Evolutionary conservation across 2,113 vertebrate genomes (phyloP), one percentile per base, ranked within the genome.

Genomic region (Jaculus jaculus): DNA sequence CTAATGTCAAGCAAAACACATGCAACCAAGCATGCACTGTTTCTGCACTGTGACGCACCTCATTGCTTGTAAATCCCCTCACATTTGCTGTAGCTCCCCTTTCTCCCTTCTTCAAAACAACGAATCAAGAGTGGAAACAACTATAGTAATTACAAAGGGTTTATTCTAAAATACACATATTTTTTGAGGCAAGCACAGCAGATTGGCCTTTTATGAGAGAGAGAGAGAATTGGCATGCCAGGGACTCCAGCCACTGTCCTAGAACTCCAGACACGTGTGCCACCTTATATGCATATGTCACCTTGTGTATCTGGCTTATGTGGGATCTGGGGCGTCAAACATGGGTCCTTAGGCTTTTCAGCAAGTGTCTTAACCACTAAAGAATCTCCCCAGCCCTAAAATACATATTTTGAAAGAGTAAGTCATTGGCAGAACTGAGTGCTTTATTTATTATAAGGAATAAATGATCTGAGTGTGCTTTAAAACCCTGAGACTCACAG

Each of bases 401-500:
- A 93, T n/a, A 85, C 3, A 54, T 42, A 79, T 80, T 74, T 66
- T 74, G 18, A 79, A 82, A 85, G 88, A 10, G 15, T 2, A 71
- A 92, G 69, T 58, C 39, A 42, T n/a, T 85, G 26, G 69, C 5
- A 92, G 34, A 75, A 94, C 42, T 79, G 24, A 10, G 1, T 86
- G 39, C 72, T 65, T 93, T 89, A 65, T 24, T 66, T 65, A 65
- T 58, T 82, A 42, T 51, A 78, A 87, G 24, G 11, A 77, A 78
- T 54, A 81, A 82, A 69, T 89, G 23, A 63, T 80, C 75, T 71
- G 39, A 93, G 73, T 6, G 66, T 54, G 60, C 66, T 80, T 92
- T 83, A 78, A 23, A 39, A 66, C 13, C 9, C 65, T 69, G 34
- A 39, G 17, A 68, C 51, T 93, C 30, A 85, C 15, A 34, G 47